Conservation (phyloP, 2,113 vertebrate species). For the Pelusios castaneus region DNA sequence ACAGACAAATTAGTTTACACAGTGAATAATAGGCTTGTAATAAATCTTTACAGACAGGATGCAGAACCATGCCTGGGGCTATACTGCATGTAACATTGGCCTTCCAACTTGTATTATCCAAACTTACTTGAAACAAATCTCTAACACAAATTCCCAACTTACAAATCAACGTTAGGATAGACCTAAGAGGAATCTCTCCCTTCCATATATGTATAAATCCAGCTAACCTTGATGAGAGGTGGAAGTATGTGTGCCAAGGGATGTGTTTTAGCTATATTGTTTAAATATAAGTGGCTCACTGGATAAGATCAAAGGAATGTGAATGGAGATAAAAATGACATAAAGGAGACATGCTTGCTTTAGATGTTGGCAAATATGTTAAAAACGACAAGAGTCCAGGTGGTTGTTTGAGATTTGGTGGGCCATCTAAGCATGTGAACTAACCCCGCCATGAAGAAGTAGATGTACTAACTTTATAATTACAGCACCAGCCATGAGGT, state of each 20-base stretch:
- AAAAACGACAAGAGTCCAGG: fast-evolving
- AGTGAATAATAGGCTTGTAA: not conserved
- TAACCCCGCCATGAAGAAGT: not conserved
- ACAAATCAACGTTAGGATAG: not conserved
- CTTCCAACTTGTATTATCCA: conserved; percentile 54
- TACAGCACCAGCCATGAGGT: not conserved
- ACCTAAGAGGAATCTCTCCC: not conserved
- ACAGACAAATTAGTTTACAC: not conserved
- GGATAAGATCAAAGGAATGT: not conserved
- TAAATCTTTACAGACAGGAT: conserved; percentile 56
- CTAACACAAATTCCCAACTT: not conserved
- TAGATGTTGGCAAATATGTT: not conserved
- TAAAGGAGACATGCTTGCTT: not conserved
- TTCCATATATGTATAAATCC: not conserved
- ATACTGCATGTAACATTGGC: conserved; percentile 34
- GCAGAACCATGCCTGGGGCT: conserved; percentile 48
- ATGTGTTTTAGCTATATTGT: not conserved
- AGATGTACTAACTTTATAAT: not conserved
- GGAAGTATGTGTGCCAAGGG: not conserved
- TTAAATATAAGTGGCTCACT: not conserved
- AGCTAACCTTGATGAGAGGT: fast-evolving
- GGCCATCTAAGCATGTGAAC: not conserved
- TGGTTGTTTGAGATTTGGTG: not conserved
- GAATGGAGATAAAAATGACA: not conserved
- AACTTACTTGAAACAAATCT: conserved; percentile 19